Evolutionary conservation across 2,888 invertebrate species (phyloP).

Genomic region (Volucella bombylans): DNA sequence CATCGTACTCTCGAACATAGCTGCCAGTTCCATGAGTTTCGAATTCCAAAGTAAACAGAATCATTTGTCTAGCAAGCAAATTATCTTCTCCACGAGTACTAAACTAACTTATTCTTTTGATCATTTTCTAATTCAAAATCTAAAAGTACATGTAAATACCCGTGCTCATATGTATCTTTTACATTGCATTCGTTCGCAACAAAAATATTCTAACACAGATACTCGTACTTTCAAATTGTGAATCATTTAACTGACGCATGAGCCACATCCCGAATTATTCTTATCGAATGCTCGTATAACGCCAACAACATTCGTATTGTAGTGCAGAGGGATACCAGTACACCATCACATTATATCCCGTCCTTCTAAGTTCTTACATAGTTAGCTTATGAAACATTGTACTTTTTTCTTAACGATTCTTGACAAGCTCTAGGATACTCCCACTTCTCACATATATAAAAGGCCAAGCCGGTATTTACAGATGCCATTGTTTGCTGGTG

Average conservation of each 20-base stretch:
- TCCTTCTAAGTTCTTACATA: background rate
- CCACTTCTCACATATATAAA: constrained; percentile 39
- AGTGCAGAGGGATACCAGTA: background rate
- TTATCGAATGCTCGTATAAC: constrained; percentile 49
- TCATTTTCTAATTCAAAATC: constrained; percentile 55
- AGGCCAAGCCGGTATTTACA: background rate
- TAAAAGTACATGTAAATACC: background rate
- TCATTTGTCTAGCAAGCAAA: constrained; percentile 54
- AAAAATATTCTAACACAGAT: background rate
- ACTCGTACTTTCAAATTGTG: constrained; percentile 4
- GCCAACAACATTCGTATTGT: constrained; percentile 64
- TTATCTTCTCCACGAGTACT: constrained; percentile 32
- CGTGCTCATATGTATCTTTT: background rate
- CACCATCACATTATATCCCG: too few species aligned
- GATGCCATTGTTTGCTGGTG: background rate
- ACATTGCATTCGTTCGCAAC: constrained; percentile 1
- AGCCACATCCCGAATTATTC: constrained; percentile 55
- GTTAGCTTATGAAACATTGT: constrained; percentile 57
- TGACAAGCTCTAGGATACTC: constrained; percentile 60
- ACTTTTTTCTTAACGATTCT: constrained; percentile 62
- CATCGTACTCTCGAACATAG: too few species aligned
- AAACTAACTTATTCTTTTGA: constrained; percentile 19
- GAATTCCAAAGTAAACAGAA: constrained; percentile 39
- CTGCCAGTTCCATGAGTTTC: too few species aligned
- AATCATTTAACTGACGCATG: constrained; percentile 10